These are phyloP conservation scores for Corythoichthys haematopterus DNA, from an alignment of 2,113 vertebrate genomes.

Conservation along the genomic window DNA sequence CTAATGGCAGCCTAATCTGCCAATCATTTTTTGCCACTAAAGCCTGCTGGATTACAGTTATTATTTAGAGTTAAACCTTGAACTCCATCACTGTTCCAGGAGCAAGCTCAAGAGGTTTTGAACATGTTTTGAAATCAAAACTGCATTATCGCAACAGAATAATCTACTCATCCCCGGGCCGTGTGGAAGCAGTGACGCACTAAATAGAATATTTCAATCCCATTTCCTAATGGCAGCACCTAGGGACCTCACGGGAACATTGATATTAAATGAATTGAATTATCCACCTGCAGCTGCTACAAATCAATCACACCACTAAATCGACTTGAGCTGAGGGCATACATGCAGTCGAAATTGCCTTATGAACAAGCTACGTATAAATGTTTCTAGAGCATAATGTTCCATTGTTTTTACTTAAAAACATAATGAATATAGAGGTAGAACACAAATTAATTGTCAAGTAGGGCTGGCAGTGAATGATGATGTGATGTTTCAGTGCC, in stretches of 20 bases:
- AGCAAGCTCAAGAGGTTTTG: constrained; percentile 2
- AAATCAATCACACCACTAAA: constrained; percentile 15
- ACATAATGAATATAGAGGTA: no score
- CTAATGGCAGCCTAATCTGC: constrained; percentile 7
- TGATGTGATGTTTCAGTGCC: no score
- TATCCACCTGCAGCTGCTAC: constrained; percentile 30
- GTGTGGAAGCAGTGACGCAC: constrained; percentile 7
- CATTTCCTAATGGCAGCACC: constrained; percentile 5
- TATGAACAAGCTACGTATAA: not conserved
- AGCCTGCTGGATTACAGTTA: not conserved
- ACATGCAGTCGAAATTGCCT: not conserved
- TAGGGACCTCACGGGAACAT: constrained; percentile 18
- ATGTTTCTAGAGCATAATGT: no score
- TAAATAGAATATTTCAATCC: constrained; percentile 15
- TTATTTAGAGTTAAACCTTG: constrained; percentile 3
- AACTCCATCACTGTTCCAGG: not conserved
- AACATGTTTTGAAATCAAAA: constrained; percentile 2
- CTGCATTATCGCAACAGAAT: constrained; percentile 1
- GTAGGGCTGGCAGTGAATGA: no score
- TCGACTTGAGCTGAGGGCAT: constrained; percentile 1
- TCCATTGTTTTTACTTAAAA: no score
- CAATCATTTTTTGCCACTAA: constrained; percentile 12
- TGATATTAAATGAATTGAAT: constrained; percentile 27
- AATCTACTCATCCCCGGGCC: not conserved
- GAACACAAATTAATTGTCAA: no score